Base-by-base conservation (phyloP, 2,797 vertebrate genomes). In the Chrosomus eos region DNA sequence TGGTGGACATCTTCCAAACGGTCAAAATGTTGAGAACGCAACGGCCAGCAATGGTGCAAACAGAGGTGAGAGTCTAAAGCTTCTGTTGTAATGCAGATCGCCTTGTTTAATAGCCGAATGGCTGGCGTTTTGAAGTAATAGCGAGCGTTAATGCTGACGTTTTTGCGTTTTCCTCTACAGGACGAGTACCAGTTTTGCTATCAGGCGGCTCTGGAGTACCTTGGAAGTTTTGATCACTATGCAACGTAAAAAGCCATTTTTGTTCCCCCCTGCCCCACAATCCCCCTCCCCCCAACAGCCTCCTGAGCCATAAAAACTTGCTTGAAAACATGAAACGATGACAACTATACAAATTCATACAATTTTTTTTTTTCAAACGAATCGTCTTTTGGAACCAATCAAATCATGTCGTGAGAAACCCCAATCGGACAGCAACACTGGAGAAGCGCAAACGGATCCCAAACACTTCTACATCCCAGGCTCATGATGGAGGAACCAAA, bases 221-320 rank as follows among this genome's bases (percentile, higher is more conserved):
- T 99, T 92, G 98, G 98, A 91, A 99, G 98, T 93, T 99, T 99
- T 94, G 98, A 99, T 96, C 98, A 99, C 97, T 99, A 99, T 99
- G 98, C 98, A 98, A 99, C 98, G 96, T 99, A 99, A 98, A 96
- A 98, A 98, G 97, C 97, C 97, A 98, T 97, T 93, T 88, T 80
- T 80, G 62, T 85, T 93, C 93, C 89, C 92, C 84, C 92, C 84
- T 78, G 89, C 90, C 90, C 91, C 91, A 85, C 89, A 87, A 71
- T 90, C 92, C 93, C 92, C 85, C 92, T 92, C 92, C 92, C 94
- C 92, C 87, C 93, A 88, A 91, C 94, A 94, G 95, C 94, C 93
- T 94, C 94, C 95, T 96, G 96, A 96, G 96, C 96, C 95, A 94
- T 94, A 95, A 93, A 95, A 96, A 95, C 95, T 93, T 86, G 91